These are phyloP conservation scores for Drosophila obscura DNA, from an alignment of 1,140 invertebrate species.

Conservation along the genomic window DNA sequence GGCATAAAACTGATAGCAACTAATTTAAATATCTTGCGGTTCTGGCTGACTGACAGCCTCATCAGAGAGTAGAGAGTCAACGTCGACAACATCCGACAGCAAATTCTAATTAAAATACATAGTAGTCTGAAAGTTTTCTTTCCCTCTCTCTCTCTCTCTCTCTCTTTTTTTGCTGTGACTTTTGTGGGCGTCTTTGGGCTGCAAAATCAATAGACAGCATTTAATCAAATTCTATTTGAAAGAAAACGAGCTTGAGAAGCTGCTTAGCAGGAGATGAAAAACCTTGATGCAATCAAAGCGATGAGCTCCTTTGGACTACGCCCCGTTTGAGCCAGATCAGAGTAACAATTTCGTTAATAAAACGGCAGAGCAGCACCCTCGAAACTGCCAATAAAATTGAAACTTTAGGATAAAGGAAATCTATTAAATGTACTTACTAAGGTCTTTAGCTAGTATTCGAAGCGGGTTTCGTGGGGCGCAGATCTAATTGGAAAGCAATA, in stretches of 20 bases:
- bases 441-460: not conserved
- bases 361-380: slow-evolving; percentile 34
- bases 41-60: slow-evolving; percentile 42
- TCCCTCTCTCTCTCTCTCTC: not conserved
- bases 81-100: slow-evolving; percentile 26
- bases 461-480: not conserved
- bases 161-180: slow-evolving; percentile 28
- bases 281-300: slow-evolving; percentile 64
- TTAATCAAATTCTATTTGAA: slow-evolving; percentile 73
- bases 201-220: slow-evolving; percentile 73
- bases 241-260: slow-evolving; percentile 38
- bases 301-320: slow-evolving; percentile 29
- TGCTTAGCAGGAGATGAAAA: slow-evolving; percentile 23
- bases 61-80: slow-evolving; percentile 1
- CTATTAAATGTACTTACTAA: not conserved
- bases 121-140: slow-evolving; percentile 62
- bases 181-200: slow-evolving; percentile 48
- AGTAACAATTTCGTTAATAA: slow-evolving; percentile 65
- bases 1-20: slow-evolving; percentile 48
- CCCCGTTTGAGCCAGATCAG: slow-evolving; percentile 28
- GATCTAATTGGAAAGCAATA: slow-evolving; percentile 12
- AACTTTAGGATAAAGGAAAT: slow-evolving; percentile 18
- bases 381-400: slow-evolving; percentile 54
- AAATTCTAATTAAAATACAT: slow-evolving; percentile 75
- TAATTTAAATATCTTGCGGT: slow-evolving; percentile 72